Evolutionary conservation across 2,888 invertebrate species (phyloP).

Genomic region (Drosophila birchii): DNA sequence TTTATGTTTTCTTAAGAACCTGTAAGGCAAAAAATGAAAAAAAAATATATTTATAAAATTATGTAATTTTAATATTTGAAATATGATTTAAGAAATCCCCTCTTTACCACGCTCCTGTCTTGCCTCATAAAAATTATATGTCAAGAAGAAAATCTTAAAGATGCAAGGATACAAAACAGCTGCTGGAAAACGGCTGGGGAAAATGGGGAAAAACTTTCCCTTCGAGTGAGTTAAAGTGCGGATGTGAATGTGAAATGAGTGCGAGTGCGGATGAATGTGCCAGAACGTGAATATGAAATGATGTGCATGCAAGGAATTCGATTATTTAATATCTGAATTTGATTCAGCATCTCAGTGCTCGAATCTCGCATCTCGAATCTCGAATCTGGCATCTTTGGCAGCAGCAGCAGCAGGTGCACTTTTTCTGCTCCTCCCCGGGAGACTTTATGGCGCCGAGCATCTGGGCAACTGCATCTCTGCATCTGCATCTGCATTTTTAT

Average conservation of each 20-base stretch:
- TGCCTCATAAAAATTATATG: conserved; percentile 71
- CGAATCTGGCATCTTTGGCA: conserved; percentile 19
- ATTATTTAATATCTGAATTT: conserved; percentile 41
- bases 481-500: conserved; percentile 26
- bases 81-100: not conserved
- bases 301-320: conserved; percentile 36
- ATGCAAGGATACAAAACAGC: conserved; percentile 34
- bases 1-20: not conserved
- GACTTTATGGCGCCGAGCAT: conserved; percentile 17
- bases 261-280: conserved; percentile 19
- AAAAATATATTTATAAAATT: not conserved
- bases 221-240: not conserved
- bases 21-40: not conserved
- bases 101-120: not conserved
- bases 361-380: not conserved
- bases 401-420: conserved; percentile 25
- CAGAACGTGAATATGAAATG: conserved; percentile 35
- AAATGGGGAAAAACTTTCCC: not conserved
- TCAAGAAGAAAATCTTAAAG: conserved; percentile 64
- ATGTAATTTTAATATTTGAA: not conserved
- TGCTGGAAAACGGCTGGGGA: not conserved
- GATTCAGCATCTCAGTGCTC: conserved; percentile 18
- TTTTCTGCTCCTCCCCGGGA: not conserved
- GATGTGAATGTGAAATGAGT: conserved; percentile 41
- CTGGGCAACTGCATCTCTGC: conserved; percentile 12